Evolutionary conservation across 2,888 invertebrate species (phyloP).

Genomic region (Eilema depressum): DNA sequence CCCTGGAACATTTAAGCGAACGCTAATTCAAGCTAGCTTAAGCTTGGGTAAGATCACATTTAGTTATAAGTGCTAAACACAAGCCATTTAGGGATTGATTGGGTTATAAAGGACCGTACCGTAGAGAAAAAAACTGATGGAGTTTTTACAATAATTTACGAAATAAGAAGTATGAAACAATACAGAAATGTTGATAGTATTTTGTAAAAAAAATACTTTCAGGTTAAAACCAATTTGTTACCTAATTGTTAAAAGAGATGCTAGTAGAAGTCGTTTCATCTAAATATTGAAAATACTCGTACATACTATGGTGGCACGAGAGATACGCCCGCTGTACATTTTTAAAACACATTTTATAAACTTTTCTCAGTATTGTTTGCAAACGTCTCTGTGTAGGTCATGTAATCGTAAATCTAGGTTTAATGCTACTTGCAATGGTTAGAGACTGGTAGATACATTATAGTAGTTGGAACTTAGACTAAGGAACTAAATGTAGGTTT

Average conservation of each 20-base stretch:
- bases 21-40: background rate
- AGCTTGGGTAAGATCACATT: background rate
- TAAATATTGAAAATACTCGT: conserved; percentile 22
- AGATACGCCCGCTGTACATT: background rate
- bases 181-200: too few relatives aligned
- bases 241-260: background rate
- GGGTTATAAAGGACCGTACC: background rate
- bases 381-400: conserved; percentile 23
- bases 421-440: conserved; percentile 5
- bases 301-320: background rate
- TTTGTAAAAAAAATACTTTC: too few relatives aligned
- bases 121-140: background rate
- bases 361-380: conserved; percentile 9
- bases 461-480: background rate
- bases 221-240: background rate
- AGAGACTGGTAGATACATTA: background rate
- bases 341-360: background rate
- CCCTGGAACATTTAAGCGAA: background rate
- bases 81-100: background rate
- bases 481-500: conserved; percentile 5
- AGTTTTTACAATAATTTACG: background rate
- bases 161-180: too few relatives aligned
- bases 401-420: conserved; percentile 31
- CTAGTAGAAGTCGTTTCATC: background rate
- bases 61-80: background rate